These are phyloP conservation scores for Eptesicus fuscus DNA, from an alignment of 2,113 vertebrate species.

Conservation along the genomic window DNA sequence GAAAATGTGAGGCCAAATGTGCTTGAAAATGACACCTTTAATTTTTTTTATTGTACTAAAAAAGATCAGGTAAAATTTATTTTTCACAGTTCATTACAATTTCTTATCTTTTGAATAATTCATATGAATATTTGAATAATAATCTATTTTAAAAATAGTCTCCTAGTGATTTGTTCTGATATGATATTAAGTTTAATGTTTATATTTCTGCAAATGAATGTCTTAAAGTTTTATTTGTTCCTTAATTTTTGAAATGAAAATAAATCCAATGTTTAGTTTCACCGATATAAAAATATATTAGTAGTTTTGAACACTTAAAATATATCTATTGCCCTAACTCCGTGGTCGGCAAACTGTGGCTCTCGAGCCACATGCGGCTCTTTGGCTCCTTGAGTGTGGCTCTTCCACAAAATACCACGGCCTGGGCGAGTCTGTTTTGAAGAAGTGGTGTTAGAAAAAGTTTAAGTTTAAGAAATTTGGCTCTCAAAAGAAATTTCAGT, in stretches of 20 bases:
- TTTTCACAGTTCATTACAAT: not conserved
- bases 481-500: too few species aligned
- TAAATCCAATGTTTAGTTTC: not conserved
- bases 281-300: not conserved
- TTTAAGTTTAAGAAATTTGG: too few species aligned
- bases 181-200: not conserved
- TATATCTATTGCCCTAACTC: too few species aligned
- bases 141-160: not conserved
- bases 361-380: too few species aligned
- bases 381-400: too few species aligned
- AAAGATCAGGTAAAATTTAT: not conserved
- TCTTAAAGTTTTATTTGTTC: not conserved
- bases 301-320: constrained; percentile 5
- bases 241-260: constrained; percentile 18
- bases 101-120: constrained; percentile 15
- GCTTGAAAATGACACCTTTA: not conserved
- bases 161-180: not conserved
- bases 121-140: not conserved
- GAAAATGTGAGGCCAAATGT: not conserved
- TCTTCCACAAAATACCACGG: too few species aligned
- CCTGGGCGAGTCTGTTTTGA: too few species aligned
- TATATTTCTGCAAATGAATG: not conserved
- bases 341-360: too few species aligned
- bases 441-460: too few species aligned
- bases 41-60: not conserved